Conservation (phyloP, 2,888 invertebrate species). For the Polymixis lichenea region DNA sequence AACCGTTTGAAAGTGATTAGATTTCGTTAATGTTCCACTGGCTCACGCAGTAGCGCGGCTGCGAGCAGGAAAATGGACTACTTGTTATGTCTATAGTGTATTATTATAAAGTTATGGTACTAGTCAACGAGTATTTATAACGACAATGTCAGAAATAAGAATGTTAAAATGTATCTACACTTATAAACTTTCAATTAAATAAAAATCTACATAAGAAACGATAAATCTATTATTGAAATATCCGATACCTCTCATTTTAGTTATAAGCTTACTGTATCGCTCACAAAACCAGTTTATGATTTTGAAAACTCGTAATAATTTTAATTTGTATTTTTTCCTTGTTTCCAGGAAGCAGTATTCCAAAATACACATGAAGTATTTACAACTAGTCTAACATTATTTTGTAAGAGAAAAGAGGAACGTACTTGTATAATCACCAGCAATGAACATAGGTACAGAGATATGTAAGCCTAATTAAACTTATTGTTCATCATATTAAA, state of each 20-base stretch:
- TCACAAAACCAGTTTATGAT: slow-evolving; percentile 5
- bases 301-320: slow-evolving; percentile 52
- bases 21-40: slow-evolving; percentile 51
- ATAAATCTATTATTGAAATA: slow-evolving; percentile 80
- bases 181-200: slow-evolving; percentile 86
- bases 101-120: slow-evolving; percentile 80
- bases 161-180: slow-evolving; percentile 87
- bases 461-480: slow-evolving; percentile 84
- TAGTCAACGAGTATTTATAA: slow-evolving; percentile 89
- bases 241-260: slow-evolving; percentile 54
- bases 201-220: slow-evolving; percentile 85
- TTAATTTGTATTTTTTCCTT: slow-evolving; percentile 77
- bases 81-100: slow-evolving; percentile 71
- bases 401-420: slow-evolving; percentile 87
- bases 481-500: slow-evolving; percentile 72
- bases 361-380: slow-evolving; percentile 90
- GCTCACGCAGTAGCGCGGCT: slow-evolving; percentile 59
- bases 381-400: slow-evolving; percentile 85
- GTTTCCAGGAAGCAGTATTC: slow-evolving; percentile 90
- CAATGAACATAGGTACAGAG: slow-evolving; percentile 74
- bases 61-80: slow-evolving; percentile 54
- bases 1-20: slow-evolving; percentile 60
- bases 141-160: slow-evolving; percentile 81
- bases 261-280: slow-evolving; percentile 1
- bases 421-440: slow-evolving; percentile 84